Percentiles rank a stretch among this genome's conserved stretches.
These are phyloP conservation scores for Phylloscopus trochilus DNA, from an alignment of 2,113 vertebrate species.

Conservation along the genomic window DNA sequence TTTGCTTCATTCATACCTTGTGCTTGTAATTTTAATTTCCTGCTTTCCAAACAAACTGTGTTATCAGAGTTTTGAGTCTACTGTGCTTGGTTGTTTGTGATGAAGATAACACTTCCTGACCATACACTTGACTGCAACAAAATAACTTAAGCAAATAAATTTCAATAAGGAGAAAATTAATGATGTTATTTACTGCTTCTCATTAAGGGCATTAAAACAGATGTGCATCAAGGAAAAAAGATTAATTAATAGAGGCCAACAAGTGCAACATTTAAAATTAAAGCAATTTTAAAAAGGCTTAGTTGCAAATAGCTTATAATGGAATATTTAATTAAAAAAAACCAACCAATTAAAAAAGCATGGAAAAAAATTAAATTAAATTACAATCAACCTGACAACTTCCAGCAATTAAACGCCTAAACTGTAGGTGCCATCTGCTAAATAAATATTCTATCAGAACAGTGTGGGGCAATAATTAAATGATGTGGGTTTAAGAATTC, in stretches of 20 bases:
- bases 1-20: neutral
- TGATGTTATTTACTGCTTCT: slow-evolving; percentile 17
- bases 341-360: neutral
- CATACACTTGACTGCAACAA: neutral
- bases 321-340: neutral
- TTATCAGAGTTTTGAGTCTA: neutral
- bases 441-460: neutral
- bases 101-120: neutral
- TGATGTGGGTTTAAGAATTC: neutral
- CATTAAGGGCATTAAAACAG: slow-evolving; percentile 26
- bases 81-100: neutral
- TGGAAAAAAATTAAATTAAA: neutral
- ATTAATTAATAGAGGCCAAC: slow-evolving; percentile 8
- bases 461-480: neutral
- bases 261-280: neutral
- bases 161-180: slow-evolving; percentile 12
- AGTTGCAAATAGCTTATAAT: neutral
- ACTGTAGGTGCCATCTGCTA: neutral
- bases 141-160: neutral
- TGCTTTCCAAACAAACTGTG: neutral
- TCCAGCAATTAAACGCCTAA: neutral
- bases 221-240: neutral
- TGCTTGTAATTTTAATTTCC: neutral
- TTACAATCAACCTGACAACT: neutral
- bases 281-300: neutral